Evolutionary conservation across 2,797 vertebrate species (phyloP).

Genomic region (Gadopsis bispinosus): DNA sequence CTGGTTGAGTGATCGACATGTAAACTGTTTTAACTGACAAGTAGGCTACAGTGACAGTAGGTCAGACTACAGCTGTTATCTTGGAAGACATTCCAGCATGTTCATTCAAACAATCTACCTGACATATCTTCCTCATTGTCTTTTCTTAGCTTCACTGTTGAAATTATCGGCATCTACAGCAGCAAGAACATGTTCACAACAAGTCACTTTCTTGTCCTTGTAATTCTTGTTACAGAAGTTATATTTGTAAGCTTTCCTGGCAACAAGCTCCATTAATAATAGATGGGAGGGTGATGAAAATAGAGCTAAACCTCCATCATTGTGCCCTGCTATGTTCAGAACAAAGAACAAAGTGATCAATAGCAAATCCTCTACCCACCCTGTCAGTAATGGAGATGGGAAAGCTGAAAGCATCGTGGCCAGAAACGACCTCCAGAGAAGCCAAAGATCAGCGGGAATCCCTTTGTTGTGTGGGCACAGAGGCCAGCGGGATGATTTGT

Average conservation of each 20-base stretch:
- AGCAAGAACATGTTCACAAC: not conserved
- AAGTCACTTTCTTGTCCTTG: constrained; percentile 15
- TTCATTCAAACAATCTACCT: not conserved
- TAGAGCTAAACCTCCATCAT: constrained; percentile 67
- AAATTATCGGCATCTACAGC: not conserved
- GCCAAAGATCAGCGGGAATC: constrained; percentile 74
- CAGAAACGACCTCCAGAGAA: constrained; percentile 52
- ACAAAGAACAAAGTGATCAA: constrained; percentile 47
- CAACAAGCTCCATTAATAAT: constrained; percentile 71
- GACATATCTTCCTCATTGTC: not conserved
- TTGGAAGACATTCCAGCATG: not conserved
- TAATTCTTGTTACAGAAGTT: constrained; percentile 29
- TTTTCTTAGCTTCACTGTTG: not conserved
- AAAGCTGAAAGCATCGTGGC: constrained; percentile 2
- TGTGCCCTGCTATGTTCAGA: constrained; percentile 29
- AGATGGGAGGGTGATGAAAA: constrained; percentile 70
- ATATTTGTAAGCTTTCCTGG: constrained; percentile 63
- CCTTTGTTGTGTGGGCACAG: constrained; percentile 27
- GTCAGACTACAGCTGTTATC: not conserved
- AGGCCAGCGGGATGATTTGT: constrained; percentile 60
- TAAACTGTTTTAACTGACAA: not conserved
- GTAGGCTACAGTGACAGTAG: too few species aligned
- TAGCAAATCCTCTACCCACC: constrained; percentile 18
- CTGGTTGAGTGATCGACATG: not conserved
- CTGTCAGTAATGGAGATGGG: constrained; percentile 21